phyloP scores from a whole-genome alignment of 2,888 invertebrate genomes.

The Poecilus cupreus region DNA sequence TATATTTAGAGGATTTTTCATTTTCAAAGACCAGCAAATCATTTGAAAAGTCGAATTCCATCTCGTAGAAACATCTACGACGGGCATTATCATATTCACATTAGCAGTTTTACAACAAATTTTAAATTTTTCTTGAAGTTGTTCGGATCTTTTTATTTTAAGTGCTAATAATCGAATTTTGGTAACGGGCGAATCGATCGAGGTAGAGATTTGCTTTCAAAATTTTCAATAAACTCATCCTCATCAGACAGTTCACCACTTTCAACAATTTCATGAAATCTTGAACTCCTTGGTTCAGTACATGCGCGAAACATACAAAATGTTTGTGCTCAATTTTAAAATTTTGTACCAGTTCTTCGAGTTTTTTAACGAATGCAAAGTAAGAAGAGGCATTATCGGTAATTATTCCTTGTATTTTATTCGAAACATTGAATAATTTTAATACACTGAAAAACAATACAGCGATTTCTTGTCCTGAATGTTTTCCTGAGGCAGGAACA shows the following conservation, averaged over 20 bases:
- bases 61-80: neutral
- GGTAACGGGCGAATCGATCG: neutral
- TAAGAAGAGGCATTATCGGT: slow-evolving; percentile 64
- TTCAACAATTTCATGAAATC: slow-evolving; percentile 59
- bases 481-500: slow-evolving; percentile 61
- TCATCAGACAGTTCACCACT: neutral
- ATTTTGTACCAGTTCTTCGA: slow-evolving; percentile 53
- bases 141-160: neutral
- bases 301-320: slow-evolving; percentile 65
- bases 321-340: slow-evolving; percentile 61
- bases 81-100: neutral
- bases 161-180: neutral
- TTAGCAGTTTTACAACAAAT: neutral
- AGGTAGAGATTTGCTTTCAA: slow-evolving; percentile 2
- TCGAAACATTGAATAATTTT: slow-evolving; percentile 60
- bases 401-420: slow-evolving; percentile 64
- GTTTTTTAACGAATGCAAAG: slow-evolving; percentile 63
- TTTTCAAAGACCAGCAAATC: neutral
- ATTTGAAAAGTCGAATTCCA: slow-evolving; percentile 23
- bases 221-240: neutral
- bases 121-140: neutral
- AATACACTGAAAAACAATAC: slow-evolving; percentile 58
- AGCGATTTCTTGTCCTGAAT: slow-evolving; percentile 65
- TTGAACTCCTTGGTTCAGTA: slow-evolving; percentile 65
- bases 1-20: neutral